Evolutionary conservation across 37 sponge, comb jelly and placozoan genomes (phyloP), one percentile per base, ranked within the genome.

Genomic region (Aplysina aerophoba): DNA sequence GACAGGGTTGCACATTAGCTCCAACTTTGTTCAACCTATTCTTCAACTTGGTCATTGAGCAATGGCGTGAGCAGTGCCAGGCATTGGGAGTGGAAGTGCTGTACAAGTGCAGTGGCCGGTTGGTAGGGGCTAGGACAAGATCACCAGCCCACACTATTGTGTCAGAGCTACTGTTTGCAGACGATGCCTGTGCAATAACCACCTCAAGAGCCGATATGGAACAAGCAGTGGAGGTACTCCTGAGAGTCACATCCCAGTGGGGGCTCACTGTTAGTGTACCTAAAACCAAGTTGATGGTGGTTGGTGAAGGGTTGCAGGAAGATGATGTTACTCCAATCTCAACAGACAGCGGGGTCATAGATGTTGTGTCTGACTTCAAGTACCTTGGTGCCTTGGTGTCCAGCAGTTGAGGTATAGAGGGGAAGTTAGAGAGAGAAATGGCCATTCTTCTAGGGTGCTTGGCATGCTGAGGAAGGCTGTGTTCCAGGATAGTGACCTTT

Each of bases 1-100:
- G 81, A 38, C 89, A 89, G 38, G 80, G 85, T 12, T 84, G 85
- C 80, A 35, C 50, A 24, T 55, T 84, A n/a, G 77, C 84, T 33
- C 72, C 66, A 12, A 58, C 59, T 27, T 62, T 87, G 28, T 87
- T 87, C 59, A 87, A 83, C 83, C 77, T 89, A 12, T 89, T 79
- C 81, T 84, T 84, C 40, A 79, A 44, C 30, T 12, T 81, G 38
- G 74, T 80, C 27, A 65, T 79, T 61, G 34, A 25, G 15, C 5
- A 28, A 27, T 50, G 83, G 88, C 31, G 73, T 33, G 73, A 31
- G 27, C 22, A 38, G 24, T 80, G 59, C 22, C 8, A 21, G 55
- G 57, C 25, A 11, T 8, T 27, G 12, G 78, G 78, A 15, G 78
- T 74, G 12, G 78, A 74, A 11, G 54, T 74, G 27, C 63, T 61